Evolutionary conservation across 2,888 invertebrate genomes (phyloP).

Genomic region (Acrobasis repandana): DNA sequence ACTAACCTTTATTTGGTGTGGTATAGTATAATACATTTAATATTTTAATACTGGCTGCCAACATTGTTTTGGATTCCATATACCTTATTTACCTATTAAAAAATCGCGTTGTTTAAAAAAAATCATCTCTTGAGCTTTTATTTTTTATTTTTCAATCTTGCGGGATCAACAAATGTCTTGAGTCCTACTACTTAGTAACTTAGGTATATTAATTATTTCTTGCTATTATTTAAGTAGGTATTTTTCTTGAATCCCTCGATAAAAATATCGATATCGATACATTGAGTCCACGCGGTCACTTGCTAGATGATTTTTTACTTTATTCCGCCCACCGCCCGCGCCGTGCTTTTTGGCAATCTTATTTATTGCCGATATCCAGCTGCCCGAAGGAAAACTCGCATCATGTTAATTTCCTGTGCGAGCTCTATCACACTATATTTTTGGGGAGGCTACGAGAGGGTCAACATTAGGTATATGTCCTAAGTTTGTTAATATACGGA

Average conservation of each 20-base stretch:
- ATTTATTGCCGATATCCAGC: conserved; percentile 72
- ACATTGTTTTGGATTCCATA: too few species aligned
- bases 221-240: too few species aligned
- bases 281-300: conserved; percentile 32
- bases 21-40: too few species aligned
- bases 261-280: conserved; percentile 34
- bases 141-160: too few species aligned
- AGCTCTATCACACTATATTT: conserved; percentile 44
- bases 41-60: too few species aligned
- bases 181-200: too few species aligned
- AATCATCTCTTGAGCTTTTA: too few species aligned
- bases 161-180: too few species aligned
- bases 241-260: not conserved
- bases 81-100: too few species aligned
- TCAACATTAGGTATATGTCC: conserved; percentile 25
- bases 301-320: conserved; percentile 63
- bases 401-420: conserved; percentile 78
- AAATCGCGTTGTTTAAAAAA: too few species aligned
- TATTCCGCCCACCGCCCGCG: conserved; percentile 51
- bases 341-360: conserved; percentile 72
- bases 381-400: conserved; percentile 65
- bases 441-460: conserved; percentile 33
- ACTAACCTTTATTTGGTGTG: too few species aligned
- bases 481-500: not conserved
- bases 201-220: too few species aligned